Percentiles rank a stretch among this genome's conserved stretches.
Evolutionary conservation across 2,113 vertebrate genomes (phyloP).

Genomic region (Halcyon senegalensis): DNA sequence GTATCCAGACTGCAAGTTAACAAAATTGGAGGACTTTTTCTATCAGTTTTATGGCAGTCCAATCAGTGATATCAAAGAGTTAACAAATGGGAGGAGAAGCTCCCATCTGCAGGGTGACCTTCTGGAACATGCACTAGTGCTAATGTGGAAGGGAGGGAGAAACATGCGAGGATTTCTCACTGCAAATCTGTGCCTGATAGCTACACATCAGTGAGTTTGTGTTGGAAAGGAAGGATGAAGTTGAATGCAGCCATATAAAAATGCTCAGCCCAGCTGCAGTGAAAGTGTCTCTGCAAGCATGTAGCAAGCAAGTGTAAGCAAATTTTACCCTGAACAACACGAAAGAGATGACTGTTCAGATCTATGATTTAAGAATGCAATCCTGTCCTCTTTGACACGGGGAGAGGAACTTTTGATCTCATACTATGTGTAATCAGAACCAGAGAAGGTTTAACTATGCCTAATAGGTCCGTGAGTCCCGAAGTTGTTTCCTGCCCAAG

Average conservation of each 20-base stretch:
- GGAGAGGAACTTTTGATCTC: background rate
- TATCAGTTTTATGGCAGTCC: background rate
- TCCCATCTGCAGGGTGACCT: background rate
- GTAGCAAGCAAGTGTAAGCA: background rate
- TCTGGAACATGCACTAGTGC: fast-evolving
- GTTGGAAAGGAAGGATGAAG: background rate
- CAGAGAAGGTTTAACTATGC: background rate
- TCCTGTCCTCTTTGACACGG: background rate
- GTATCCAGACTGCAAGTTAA: background rate
- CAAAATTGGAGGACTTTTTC: background rate
- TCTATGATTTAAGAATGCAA: background rate
- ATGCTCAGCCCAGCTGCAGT: background rate
- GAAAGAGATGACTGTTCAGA: background rate
- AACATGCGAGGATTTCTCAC: background rate
- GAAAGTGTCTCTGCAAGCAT: background rate
- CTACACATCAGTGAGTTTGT: background rate
- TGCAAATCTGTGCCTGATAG: background rate
- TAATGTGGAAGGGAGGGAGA: background rate
- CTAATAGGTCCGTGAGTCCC: fast-evolving
- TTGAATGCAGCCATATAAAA: background rate
- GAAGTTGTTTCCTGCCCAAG: background rate
- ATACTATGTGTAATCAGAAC: background rate
- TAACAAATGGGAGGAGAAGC: background rate
- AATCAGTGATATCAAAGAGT: background rate
- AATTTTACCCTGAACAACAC: background rate